Evolutionary conservation across 2,113 vertebrate species (phyloP).

Genomic region (Anser brachyrhynchus): DNA sequence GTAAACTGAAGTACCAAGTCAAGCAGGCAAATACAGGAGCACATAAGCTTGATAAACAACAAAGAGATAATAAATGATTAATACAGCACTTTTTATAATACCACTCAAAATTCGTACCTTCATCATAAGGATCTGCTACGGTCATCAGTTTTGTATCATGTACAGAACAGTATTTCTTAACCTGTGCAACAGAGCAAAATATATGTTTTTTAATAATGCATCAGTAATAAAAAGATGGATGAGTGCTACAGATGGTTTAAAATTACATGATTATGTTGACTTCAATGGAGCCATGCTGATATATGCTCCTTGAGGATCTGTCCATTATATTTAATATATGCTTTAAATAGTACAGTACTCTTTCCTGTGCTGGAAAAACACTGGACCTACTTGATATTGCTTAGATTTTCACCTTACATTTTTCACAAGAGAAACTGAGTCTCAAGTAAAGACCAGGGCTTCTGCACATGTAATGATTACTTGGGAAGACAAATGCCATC

Average conservation of each 20-base stretch:
- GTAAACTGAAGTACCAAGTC: neutral
- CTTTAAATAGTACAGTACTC: neutral
- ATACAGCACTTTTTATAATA: neutral
- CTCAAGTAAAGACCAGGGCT: neutral
- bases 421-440: neutral
- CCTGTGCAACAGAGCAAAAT: neutral
- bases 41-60: neutral
- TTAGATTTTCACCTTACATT: neutral
- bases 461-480: neutral
- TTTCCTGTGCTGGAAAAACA: neutral
- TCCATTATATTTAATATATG: neutral
- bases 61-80: neutral
- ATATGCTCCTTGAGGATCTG: neutral
- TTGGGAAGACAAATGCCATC: neutral
- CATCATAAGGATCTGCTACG: neutral
- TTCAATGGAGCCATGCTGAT: neutral
- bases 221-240: neutral
- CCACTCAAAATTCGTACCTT: neutral
- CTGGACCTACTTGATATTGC: neutral
- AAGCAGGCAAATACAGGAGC: neutral
- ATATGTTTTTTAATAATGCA: neutral
- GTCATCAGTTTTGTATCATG: neutral
- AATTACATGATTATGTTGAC: neutral
- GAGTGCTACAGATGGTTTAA: neutral
- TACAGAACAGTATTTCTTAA: neutral